phyloP scores from a whole-genome alignment of 1,140 invertebrate genomes.

The Sminthurides bifidus region DNA sequence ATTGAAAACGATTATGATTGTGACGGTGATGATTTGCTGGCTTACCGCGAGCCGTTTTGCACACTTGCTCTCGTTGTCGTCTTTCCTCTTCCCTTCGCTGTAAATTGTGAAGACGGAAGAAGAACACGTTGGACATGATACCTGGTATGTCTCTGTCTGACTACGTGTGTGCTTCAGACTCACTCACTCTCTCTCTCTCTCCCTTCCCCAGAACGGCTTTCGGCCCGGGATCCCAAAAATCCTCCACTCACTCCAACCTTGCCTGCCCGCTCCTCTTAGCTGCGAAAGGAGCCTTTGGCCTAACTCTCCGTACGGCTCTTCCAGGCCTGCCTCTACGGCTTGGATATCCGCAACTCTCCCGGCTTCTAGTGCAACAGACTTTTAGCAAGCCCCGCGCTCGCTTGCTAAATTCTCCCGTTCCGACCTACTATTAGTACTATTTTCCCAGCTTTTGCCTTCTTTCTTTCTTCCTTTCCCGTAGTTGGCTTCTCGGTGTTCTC shows the following conservation, averaged over 20 bases:
- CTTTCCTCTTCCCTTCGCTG: constrained; percentile 60
- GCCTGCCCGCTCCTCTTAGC: background rate
- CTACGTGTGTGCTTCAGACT: constrained; percentile 6
- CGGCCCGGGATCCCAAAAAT: constrained; percentile 4
- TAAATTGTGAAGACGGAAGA: constrained; percentile 82
- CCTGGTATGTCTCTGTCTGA: background rate
- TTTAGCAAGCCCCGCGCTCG: background rate
- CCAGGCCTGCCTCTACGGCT: too few relatives aligned
- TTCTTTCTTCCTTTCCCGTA: constrained; percentile 6
- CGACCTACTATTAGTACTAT: background rate
- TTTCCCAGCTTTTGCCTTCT: background rate
- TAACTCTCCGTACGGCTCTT: too few relatives aligned
- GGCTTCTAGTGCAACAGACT: background rate
- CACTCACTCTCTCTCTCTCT: constrained; percentile 3
- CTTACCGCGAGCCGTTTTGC: constrained; percentile 39
- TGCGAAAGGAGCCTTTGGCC: background rate
- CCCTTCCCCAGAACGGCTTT: background rate
- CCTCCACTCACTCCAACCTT: constrained; percentile 6
- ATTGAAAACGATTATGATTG: constrained; percentile 28
- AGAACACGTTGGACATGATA: constrained; percentile 74
- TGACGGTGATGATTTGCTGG: too few relatives aligned
- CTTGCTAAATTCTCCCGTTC: background rate
- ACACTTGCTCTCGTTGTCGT: constrained; percentile 38
- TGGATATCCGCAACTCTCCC: background rate
- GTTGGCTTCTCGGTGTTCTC: too few relatives aligned